These are phyloP conservation scores for Bembecia ichneumoniformis DNA, from an alignment of 2,888 invertebrate species.

Conservation along the genomic window DNA sequence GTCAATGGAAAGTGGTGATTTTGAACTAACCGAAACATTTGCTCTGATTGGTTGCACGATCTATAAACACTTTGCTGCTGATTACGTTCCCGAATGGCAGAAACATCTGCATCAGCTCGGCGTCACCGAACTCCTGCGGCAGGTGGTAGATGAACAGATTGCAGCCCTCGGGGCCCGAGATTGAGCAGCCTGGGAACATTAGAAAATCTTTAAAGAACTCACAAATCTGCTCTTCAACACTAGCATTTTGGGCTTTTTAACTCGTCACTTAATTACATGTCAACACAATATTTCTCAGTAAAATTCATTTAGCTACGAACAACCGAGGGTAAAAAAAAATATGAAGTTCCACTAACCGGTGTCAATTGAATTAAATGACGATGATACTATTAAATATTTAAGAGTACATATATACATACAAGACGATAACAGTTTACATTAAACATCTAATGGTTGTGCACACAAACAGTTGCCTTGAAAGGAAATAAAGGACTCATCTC, in stretches of 20 bases:
- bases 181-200: conserved; percentile 90
- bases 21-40: conserved; percentile 96
- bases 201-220: conserved; percentile 79
- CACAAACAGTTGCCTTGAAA: not conserved
- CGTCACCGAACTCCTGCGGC: conserved; percentile 99
- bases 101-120: conserved; percentile 99
- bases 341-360: too few relatives aligned
- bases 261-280: too few relatives aligned
- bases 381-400: not conserved
- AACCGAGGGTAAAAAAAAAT: too few relatives aligned
- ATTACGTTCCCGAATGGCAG: conserved; percentile 99
- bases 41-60: conserved; percentile 99
- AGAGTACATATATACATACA: not conserved
- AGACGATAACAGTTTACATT: not conserved
- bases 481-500: not conserved
- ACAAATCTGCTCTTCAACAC: conserved; percentile 63
- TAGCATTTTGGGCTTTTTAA: conserved; percentile 12
- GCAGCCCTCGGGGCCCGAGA: conserved; percentile 99
- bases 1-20: not conserved
- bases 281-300: too few relatives aligned
- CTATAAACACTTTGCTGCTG: conserved; percentile 99
- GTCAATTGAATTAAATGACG: not conserved
- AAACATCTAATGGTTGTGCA: not conserved
- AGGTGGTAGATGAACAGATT: conserved; percentile 99
- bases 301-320: too few relatives aligned